These are phyloP conservation scores for Heliothis subflexa DNA, from an alignment of 1,140 invertebrate species.

Conservation along the genomic window DNA sequence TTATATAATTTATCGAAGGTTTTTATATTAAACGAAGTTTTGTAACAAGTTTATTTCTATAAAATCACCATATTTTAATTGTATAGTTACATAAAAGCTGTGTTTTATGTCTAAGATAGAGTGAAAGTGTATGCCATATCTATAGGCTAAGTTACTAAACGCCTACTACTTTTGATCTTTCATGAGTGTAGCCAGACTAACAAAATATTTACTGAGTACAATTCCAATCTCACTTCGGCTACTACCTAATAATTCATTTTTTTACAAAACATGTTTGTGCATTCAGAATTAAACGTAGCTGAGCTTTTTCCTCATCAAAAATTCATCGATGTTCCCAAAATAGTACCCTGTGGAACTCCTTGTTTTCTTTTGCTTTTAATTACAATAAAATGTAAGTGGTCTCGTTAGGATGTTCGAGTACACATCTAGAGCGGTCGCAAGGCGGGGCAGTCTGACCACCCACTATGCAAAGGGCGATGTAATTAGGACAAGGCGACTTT, in stretches of 20 bases:
- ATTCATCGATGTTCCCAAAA: background rate
- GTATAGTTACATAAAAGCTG: slow-evolving; percentile 1
- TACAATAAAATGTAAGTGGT: slow-evolving; percentile 19
- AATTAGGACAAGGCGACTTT: slow-evolving; percentile 62
- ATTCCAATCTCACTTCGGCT: background rate
- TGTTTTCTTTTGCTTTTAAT: slow-evolving; percentile 13
- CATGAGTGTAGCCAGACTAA: background rate
- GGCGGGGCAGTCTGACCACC: slow-evolving; percentile 46
- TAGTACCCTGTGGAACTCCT: slow-evolving; percentile 8
- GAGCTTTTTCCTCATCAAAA: background rate
- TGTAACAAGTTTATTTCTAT: slow-evolving; percentile 27
- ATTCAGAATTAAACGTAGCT: background rate
- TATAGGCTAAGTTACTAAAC: too few relatives aligned
- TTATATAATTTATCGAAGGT: slow-evolving; percentile 33
- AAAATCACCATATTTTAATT: slow-evolving; percentile 10
- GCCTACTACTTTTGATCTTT: too few relatives aligned
- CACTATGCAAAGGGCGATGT: slow-evolving; percentile 59
- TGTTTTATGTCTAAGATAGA: slow-evolving; percentile 6
- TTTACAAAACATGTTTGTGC: too few relatives aligned
- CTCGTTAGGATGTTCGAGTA: slow-evolving; percentile 22
- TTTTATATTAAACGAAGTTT: slow-evolving; percentile 31
- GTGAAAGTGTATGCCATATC: slow-evolving; percentile 13
- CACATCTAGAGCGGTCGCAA: slow-evolving; percentile 32
- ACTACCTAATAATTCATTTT: background rate
- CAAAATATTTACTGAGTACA: slow-evolving; percentile 7